Conservation (phyloP, 2,888 invertebrate genomes). For the Cataglyphis albicans region DNA sequence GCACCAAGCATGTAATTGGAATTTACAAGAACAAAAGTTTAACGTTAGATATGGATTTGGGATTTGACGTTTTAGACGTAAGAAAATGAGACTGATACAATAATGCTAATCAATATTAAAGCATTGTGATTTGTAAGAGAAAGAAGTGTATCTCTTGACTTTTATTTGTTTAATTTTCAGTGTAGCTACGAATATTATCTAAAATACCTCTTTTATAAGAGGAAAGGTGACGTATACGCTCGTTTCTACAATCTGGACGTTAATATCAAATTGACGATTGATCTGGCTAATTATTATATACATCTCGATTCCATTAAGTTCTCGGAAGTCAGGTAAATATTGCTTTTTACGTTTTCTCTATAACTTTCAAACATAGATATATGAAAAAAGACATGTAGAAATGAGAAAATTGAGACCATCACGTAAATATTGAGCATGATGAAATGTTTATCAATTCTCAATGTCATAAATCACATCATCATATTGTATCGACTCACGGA, state of each 20-base stretch:
- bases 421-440: background rate
- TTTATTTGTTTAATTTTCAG: slow-evolving; percentile 60
- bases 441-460: slow-evolving; percentile 15
- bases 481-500: background rate
- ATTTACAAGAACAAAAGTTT: slow-evolving; percentile 66
- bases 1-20: slow-evolving; percentile 67
- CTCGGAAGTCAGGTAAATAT: slow-evolving; percentile 71
- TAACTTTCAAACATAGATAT: background rate
- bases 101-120: background rate
- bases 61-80: slow-evolving; percentile 74
- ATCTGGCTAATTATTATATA: slow-evolving; percentile 63
- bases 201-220: slow-evolving; percentile 61
- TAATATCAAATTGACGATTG: slow-evolving; percentile 52
- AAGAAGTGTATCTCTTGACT: background rate
- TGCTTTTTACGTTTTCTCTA: background rate
- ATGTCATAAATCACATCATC: background rate
- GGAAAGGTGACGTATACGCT: slow-evolving; percentile 70
- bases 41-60: slow-evolving; percentile 70
- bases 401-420: background rate
- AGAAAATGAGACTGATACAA: slow-evolving; percentile 55
- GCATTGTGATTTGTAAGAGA: background rate
- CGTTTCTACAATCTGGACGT: slow-evolving; percentile 62
- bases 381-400: background rate
- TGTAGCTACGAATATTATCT: slow-evolving; percentile 72
- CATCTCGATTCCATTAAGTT: slow-evolving; percentile 67